Percentiles rank a stretch among this genome's conserved stretches.
Conservation (phyloP, 2,888 invertebrate species). For the Rhodophaea formosa region DNA sequence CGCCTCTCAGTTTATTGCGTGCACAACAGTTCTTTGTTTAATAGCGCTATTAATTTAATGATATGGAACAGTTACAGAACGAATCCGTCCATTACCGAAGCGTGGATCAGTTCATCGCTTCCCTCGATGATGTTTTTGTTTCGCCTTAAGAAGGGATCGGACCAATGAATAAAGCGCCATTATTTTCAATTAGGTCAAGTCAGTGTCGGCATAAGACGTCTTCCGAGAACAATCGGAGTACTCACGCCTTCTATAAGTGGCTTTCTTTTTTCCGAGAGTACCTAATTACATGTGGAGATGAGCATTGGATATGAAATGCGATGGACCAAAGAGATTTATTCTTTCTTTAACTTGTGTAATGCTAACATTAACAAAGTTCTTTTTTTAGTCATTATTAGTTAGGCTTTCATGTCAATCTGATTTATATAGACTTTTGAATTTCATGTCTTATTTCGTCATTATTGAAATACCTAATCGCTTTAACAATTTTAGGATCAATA, state of each 20-base stretch:
- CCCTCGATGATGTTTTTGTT: conserved; percentile 60
- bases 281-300: conserved; percentile 70
- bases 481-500: too few species aligned
- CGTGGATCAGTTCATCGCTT: conserved; percentile 36
- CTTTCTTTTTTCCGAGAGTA: conserved; percentile 71
- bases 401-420: too few species aligned
- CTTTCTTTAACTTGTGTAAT: background rate
- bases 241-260: conserved; percentile 70
- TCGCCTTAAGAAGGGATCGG: conserved; percentile 58
- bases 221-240: conserved; percentile 75
- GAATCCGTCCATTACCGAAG: conserved; percentile 44
- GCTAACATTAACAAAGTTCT: too few species aligned
- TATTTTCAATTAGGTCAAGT: conserved; percentile 80
- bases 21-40: conserved; percentile 51
- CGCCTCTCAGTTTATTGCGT: conserved; percentile 21
- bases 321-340: conserved; percentile 33
- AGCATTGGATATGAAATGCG: conserved; percentile 54
- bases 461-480: too few species aligned
- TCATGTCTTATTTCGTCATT: too few species aligned
- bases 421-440: too few species aligned
- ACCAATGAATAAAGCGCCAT: conserved; percentile 70
- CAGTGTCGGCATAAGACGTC: conserved; percentile 65
- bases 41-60: conserved; percentile 61
- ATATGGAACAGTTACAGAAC: conserved; percentile 57
- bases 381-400: too few species aligned